A percentile compares a stretch with the other conserved stretches of the same genome.
Conservation (phyloP, 2,888 invertebrate genomes). For the Nomada ferruginata region DNA sequence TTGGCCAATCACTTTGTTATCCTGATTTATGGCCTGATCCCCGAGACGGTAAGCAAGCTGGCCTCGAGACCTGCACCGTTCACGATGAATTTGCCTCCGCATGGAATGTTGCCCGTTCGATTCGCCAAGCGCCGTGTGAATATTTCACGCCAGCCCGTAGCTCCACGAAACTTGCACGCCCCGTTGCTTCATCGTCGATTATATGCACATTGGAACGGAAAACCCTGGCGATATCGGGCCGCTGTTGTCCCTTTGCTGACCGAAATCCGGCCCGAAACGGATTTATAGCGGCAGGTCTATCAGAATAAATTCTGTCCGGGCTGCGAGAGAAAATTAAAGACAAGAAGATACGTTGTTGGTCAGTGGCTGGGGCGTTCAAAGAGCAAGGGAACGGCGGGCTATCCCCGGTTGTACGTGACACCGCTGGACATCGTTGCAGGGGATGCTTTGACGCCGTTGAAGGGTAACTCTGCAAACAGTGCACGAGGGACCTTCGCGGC, state of each 20-base stretch:
- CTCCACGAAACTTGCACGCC: conserved; percentile 32
- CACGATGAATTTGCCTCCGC: conserved; percentile 31
- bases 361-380: background rate
- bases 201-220: background rate
- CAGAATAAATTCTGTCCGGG: too few species aligned
- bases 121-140: conserved; percentile 49
- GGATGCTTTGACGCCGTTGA: conserved; percentile 68
- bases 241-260: background rate
- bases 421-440: conserved; percentile 36
- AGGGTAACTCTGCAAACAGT: conserved; percentile 74
- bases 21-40: conserved; percentile 58
- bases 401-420: conserved; percentile 41
- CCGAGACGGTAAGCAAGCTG: conserved; percentile 2
- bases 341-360: background rate
- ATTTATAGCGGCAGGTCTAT: too few species aligned
- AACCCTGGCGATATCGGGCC: background rate
- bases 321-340: too few species aligned
- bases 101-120: conserved; percentile 44
- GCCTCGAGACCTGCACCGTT: conserved; percentile 15
- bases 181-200: conserved; percentile 32
- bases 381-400: background rate
- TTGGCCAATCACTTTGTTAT: conserved; percentile 45
- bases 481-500: conserved; percentile 65
- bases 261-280: too few species aligned
- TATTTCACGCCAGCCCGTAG: conserved; percentile 46